Conservation (phyloP, 2,888 invertebrate genomes). For the Platycheirus rosarum region DNA sequence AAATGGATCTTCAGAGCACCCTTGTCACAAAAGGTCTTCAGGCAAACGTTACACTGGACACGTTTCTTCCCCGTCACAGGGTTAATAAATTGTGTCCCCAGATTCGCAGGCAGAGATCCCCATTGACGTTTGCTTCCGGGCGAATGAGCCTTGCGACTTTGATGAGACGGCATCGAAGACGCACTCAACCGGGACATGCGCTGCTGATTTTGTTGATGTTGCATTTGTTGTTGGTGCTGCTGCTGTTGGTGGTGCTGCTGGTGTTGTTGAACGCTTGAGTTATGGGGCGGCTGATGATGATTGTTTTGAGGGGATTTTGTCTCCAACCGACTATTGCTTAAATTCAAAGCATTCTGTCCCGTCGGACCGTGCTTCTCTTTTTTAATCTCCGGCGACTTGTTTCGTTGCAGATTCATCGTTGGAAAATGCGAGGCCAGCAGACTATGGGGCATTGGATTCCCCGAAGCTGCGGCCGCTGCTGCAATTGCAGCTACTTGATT, state of each 20-base stretch:
- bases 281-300: conserved; percentile 70
- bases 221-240: conserved; percentile 64
- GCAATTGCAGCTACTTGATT: conserved; percentile 85
- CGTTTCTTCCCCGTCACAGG: conserved; percentile 97
- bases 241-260: conserved; percentile 76
- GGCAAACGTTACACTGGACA: conserved; percentile 98
- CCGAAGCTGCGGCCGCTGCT: conserved; percentile 86
- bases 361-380: conserved; percentile 56
- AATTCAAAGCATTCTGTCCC: conserved; percentile 85
- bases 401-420: conserved; percentile 74
- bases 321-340: conserved; percentile 84
- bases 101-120: conserved; percentile 90
- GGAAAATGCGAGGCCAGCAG: conserved; percentile 85
- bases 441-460: conserved; percentile 85
- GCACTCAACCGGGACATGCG: conserved; percentile 75
- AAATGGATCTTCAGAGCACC: conserved; percentile 99
- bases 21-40: conserved; percentile 99
- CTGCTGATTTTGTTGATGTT: conserved; percentile 76
- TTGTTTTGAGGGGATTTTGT: conserved; percentile 57
- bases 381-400: conserved; percentile 76
- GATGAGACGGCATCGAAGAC: conserved; percentile 57
- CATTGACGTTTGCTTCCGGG: conserved; percentile 88
- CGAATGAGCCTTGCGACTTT: conserved; percentile 80
- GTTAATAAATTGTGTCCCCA: conserved; percentile 95
- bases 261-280: conserved; percentile 72